Evolutionary conservation across 2,888 invertebrate species (phyloP).

Genomic region (Acleris literana): DNA sequence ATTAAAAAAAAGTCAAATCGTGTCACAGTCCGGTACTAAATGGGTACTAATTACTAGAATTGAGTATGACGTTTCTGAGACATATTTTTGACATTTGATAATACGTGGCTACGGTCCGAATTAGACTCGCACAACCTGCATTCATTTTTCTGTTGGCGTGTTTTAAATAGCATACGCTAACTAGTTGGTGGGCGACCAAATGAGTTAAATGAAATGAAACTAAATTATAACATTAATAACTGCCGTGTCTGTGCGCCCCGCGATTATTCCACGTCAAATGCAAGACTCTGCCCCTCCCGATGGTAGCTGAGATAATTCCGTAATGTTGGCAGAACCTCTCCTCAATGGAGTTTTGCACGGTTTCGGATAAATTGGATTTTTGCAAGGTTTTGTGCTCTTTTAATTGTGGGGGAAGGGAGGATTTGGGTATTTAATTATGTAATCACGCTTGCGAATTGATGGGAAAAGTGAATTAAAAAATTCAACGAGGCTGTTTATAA

Average conservation of each 20-base stretch:
- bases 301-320: constrained; percentile 25
- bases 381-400: constrained; percentile 13
- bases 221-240: constrained; percentile 33
- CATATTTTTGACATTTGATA: too few species aligned
- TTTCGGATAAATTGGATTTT: constrained; percentile 19
- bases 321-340: constrained; percentile 23
- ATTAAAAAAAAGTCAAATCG: too few species aligned
- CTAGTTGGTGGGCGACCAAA: not conserved
- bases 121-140: too few species aligned
- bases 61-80: not conserved
- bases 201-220: not conserved
- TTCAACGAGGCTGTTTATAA: too few species aligned
- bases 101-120: too few species aligned
- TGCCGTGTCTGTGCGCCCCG: constrained; percentile 47
- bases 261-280: constrained; percentile 75
- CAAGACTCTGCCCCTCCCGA: constrained; percentile 54
- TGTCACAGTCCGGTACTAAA: too few species aligned
- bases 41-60: too few species aligned
- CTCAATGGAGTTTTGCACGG: constrained; percentile 14
- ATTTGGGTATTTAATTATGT: not conserved
- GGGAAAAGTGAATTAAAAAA: not conserved
- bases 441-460: not conserved
- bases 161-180: too few species aligned
- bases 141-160: too few species aligned
- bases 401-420: not conserved